Base-by-base conservation (phyloP, 2,888 invertebrate genomes). In the Anorthoa munda region DNA sequence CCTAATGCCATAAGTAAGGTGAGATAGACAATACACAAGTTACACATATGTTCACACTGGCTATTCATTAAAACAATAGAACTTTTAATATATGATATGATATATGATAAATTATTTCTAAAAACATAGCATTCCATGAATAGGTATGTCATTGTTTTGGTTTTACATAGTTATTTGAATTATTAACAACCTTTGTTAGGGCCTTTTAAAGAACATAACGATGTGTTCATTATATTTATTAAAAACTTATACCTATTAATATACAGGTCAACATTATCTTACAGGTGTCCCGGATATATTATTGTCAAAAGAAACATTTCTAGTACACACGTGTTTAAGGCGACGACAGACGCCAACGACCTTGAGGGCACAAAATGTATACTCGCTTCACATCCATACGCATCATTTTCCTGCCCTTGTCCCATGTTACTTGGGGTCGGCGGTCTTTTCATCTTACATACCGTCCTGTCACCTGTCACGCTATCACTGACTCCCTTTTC, bases 71-170 rank as follows among this genome's bases (percentile, higher is more conserved):
- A 39, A 67, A 67, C 46, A 74, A 74, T 74, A 23, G 67, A 46
- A 77, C n/a, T 31, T 21, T 7, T n/a, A n/a, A n/a, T n/a, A n/a
- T n/a, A n/a, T n/a, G n/a, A n/a, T n/a, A n/a, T n/a, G n/a, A n/a
- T n/a, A n/a, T n/a, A n/a, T n/a, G 26, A 7, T 45, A 26, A 55
- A 48, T 77, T 74, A 66, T 67, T 77, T 74, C 45, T 76, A 31
- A 58, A 58, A 66, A 77, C 31, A 65, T 48, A 45, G 7, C 46
- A 53, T 75, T 26, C 46, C 45, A 31, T 26, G 4, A 15, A 12
- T n/a, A 50, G 31, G 23, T 13, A 13, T 75, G 31, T 46, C 66
- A 76, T 74, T 66, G 58, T 76, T 58, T 56, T 18, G 15, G 9
- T 46, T 65, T 55, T 5, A 39, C 39, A 39, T 39, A 66, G 39